Percentiles rank a stretch among this genome's conserved stretches.
These are phyloP conservation scores for Myoxocephalus aenaeus DNA, from an alignment of 2,797 vertebrate species.

Conservation along the genomic window DNA sequence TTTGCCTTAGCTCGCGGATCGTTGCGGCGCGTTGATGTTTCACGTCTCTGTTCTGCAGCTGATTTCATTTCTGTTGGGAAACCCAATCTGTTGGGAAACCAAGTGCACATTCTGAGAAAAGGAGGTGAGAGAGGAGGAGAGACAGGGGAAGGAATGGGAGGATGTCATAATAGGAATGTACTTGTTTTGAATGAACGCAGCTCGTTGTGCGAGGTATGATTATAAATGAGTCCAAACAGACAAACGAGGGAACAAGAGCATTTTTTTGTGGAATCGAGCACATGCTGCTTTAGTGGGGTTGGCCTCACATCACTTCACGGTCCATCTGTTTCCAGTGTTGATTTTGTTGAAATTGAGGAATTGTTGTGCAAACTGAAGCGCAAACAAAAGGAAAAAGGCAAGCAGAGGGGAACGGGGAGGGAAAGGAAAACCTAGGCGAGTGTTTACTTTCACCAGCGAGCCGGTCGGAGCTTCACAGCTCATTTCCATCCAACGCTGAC, in stretches of 20 bases:
- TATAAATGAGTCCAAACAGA: neutral
- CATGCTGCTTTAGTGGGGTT: slow-evolving; percentile 6
- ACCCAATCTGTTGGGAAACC: slow-evolving; percentile 11
- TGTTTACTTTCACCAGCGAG: slow-evolving; percentile 57
- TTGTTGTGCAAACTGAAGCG: slow-evolving; percentile 59
- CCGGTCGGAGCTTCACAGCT: slow-evolving; percentile 47
- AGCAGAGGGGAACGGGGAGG: slow-evolving; percentile 16
- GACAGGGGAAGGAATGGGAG: slow-evolving; percentile 31
- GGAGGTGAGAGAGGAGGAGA: neutral
- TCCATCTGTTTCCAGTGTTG: slow-evolving; percentile 53
- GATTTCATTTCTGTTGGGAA: slow-evolving; percentile 12
- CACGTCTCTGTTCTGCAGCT: neutral
- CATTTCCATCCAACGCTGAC: slow-evolving; percentile 63
- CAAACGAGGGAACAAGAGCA: neutral
- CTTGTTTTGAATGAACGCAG: neutral
- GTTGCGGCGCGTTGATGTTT: too few relatives aligned
- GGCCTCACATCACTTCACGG: slow-evolving; percentile 42
- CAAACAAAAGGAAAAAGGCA: slow-evolving; percentile 54
- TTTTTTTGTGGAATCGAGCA: neutral
- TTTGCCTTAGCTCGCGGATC: neutral
- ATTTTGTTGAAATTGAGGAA: slow-evolving; percentile 60
- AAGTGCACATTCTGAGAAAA: slow-evolving; percentile 15
- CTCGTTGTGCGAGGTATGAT: neutral
- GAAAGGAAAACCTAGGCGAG: slow-evolving; percentile 19
- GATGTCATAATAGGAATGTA: neutral